Conservation (phyloP, 2,113 vertebrate species). For the Phalacrocorax aristotelis region DNA sequence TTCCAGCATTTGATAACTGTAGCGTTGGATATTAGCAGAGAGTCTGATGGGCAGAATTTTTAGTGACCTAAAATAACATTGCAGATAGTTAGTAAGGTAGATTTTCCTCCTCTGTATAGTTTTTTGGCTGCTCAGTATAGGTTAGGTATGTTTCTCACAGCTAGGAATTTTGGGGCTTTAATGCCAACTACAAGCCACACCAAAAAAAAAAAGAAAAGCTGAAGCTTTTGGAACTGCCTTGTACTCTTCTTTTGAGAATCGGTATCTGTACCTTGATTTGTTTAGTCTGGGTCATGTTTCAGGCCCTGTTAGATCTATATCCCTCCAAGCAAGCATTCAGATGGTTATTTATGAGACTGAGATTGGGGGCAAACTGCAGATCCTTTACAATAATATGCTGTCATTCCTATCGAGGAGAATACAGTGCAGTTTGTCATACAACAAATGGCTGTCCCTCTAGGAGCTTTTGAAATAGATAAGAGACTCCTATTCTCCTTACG, state of each 20-base stretch:
- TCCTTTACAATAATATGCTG: not conserved
- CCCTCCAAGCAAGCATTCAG: not conserved
- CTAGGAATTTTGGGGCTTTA: not conserved
- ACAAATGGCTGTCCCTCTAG: not conserved
- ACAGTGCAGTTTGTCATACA: not conserved
- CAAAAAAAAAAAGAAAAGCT: not conserved
- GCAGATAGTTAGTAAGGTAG: not conserved
- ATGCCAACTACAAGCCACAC: not conserved
- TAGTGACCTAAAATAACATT: not conserved
- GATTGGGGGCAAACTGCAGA: not conserved
- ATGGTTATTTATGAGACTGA: not conserved
- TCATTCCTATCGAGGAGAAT: not conserved
- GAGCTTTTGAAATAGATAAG: not conserved
- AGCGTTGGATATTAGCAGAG: not conserved
- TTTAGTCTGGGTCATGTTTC: not conserved
- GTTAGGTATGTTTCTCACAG: not conserved
- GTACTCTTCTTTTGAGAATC: not conserved
- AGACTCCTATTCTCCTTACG: not conserved
- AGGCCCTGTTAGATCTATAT: not conserved
- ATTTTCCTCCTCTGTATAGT: not conserved
- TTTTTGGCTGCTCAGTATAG: not conserved
- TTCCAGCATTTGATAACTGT: not conserved
- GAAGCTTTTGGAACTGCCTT: not conserved
- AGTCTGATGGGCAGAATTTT: not conserved
- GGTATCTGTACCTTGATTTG: not conserved